Percentiles rank a stretch among this genome's conserved stretches.
Conservation (phyloP, 2,888 invertebrate species). For the Silvanus unidentatus region DNA sequence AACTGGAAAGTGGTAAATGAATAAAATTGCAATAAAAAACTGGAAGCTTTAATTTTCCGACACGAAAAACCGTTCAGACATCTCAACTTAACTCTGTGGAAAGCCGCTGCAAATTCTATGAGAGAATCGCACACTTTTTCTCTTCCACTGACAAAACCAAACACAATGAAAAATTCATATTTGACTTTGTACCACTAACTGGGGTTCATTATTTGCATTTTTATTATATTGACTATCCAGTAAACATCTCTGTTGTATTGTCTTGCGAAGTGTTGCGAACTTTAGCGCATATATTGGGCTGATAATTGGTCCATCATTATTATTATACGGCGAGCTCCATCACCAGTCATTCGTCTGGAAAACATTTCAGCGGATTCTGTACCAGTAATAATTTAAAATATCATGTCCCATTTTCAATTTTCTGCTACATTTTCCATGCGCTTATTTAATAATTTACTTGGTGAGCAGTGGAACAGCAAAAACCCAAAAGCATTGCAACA, state of each 20-base stretch:
- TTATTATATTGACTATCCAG: slow-evolving; percentile 29
- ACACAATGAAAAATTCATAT: slow-evolving; percentile 33
- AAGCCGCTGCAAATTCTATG: slow-evolving; percentile 15
- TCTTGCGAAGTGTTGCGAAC: too few relatives aligned
- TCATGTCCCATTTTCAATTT: slow-evolving; percentile 7
- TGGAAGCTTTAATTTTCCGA: slow-evolving; percentile 22
- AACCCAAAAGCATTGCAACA: too few relatives aligned
- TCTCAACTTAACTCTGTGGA: slow-evolving; percentile 14
- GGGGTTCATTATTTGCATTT: slow-evolving; percentile 33
- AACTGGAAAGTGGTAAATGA: slow-evolving; percentile 4
- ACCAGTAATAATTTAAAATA: too few relatives aligned
- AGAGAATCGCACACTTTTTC: too few relatives aligned
- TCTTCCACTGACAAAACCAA: slow-evolving; percentile 19
- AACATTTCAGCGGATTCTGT: too few relatives aligned
- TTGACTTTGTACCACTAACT: slow-evolving; percentile 28
- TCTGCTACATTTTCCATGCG: slow-evolving; percentile 9
- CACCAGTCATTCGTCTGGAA: too few relatives aligned
- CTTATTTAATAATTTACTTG: background rate
- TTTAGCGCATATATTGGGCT: too few relatives aligned
- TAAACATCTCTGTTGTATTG: too few relatives aligned
- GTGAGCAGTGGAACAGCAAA: background rate
- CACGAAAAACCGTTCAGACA: slow-evolving; percentile 22
- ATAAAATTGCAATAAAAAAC: slow-evolving; percentile 21
- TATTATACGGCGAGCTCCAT: too few relatives aligned
- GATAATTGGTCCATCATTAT: too few relatives aligned